Evolutionary conservation across 2,888 invertebrate genomes (phyloP), one percentile per base, ranked within the genome.

Genomic region (Pimpla rufipes): DNA sequence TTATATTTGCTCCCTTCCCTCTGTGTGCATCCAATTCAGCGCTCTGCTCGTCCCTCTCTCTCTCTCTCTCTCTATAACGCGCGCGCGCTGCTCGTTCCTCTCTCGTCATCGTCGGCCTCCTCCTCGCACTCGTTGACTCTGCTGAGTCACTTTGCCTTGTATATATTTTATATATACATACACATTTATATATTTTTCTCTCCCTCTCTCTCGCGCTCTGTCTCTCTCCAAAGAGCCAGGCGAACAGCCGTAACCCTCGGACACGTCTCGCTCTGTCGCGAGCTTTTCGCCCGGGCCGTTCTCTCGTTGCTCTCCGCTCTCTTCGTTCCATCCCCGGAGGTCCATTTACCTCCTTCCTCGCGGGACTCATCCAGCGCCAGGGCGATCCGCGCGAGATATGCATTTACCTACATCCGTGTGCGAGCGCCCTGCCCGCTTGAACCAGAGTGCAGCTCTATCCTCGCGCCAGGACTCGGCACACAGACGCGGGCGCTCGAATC

Each of bases 301-400:
- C 84, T 79, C 29, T 47, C 40, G 16, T 42, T 16, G 59, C 42
- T 35, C 52, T 8, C 59, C 52, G 71, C 18, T 70, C 18, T 70
- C 47, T 52, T 79, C 77, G 52, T 47, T 67, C 85, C 85, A 84
- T 85, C 86, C 82, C 86, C 83, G 86, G 86, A 85, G 87, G 87
- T 85, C 87, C 85, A 82, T 85, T 85, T 85, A 82, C 82, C 82
- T 82, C 79, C 79, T 79, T 73, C 80, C 79, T 66, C 74, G 77
- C 73, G 68, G 45, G 78, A 74, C 57, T 66, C 62, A 45, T 67
- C 64, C 62, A 62, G 35, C 50, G 57, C 75, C 70, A 71, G 57
- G 79, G 76, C 76, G 83, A 83, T 83, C 79, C 71, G 76, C 16
- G 66, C 83, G 76, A 83, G 83, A 83, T 83, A 83, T 83, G 83